Evolutionary conservation across 2,888 invertebrate species (phyloP).

Genomic region (Metallyticus violacea): DNA sequence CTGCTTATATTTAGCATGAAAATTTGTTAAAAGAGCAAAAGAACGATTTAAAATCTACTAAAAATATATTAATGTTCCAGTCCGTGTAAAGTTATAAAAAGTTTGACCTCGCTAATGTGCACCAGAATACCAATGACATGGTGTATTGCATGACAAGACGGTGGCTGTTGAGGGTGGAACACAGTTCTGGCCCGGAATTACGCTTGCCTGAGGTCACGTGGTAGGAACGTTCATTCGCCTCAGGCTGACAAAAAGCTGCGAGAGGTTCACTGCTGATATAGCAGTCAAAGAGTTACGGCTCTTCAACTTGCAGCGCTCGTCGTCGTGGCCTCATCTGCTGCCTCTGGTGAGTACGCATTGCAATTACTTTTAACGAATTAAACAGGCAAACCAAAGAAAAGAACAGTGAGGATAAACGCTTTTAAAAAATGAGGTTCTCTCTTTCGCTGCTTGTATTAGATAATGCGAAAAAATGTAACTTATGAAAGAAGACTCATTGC

Average conservation of each 20-base stretch:
- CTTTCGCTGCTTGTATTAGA: too few species aligned
- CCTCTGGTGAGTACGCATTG: not conserved
- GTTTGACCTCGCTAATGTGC: too few species aligned
- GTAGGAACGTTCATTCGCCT: not conserved
- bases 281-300: not conserved
- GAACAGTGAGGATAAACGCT: too few species aligned
- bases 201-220: constrained; percentile 12
- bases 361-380: not conserved
- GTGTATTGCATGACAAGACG: not conserved
- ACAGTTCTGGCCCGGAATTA: not conserved
- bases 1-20: too few species aligned
- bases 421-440: too few species aligned
- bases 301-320: not conserved
- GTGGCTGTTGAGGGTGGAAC: not conserved
- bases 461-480: too few species aligned
- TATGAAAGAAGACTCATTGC: too few species aligned
- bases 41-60: too few species aligned
- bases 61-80: too few species aligned
- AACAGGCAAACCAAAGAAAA: too few species aligned
- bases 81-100: too few species aligned
- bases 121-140: not conserved
- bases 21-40: too few species aligned
- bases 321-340: not conserved
- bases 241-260: not conserved
- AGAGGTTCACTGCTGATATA: not conserved